Evolutionary conservation across 2,888 invertebrate species (phyloP).

Genomic region (Cataglyphis rosenhaueri): DNA sequence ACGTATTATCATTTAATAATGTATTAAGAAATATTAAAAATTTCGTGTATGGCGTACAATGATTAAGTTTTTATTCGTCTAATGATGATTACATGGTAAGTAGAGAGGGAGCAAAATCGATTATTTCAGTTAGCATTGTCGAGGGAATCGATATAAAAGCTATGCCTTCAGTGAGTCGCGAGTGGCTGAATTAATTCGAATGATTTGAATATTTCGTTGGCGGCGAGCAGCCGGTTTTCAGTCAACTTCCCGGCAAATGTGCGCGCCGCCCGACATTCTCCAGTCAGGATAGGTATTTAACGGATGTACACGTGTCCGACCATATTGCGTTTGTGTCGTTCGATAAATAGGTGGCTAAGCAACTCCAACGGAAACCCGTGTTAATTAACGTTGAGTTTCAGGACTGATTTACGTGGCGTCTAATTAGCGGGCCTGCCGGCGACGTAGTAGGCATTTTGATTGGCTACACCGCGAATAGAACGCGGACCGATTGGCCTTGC

Average conservation of each 20-base stretch:
- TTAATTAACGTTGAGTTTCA: conserved; percentile 85
- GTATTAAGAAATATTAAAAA: background rate
- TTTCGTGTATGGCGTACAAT: background rate
- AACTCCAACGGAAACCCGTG: conserved; percentile 84
- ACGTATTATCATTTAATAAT: background rate
- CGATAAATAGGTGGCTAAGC: conserved; percentile 83
- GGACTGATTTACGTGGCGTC: conserved; percentile 85
- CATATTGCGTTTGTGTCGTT: conserved; percentile 76
- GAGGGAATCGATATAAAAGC: background rate
- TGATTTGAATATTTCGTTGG: conserved; percentile 47
- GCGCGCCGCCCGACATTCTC: conserved; percentile 40
- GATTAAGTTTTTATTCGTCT: background rate
- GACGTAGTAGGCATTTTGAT: conserved; percentile 85
- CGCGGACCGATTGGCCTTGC: conserved; percentile 80
- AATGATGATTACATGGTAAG: background rate
- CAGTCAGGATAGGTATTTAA: conserved; percentile 51
- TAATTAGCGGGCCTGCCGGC: conserved; percentile 85
- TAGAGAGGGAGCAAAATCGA: background rate
- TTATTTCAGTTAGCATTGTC: conserved; percentile 13
- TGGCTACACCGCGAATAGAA: conserved; percentile 81
- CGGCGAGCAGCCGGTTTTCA: conserved; percentile 38
- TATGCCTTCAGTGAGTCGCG: background rate
- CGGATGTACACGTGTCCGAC: conserved; percentile 46
- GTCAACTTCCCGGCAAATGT: conserved; percentile 2
- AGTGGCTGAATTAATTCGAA: conserved; percentile 51